Evolutionary conservation across 2,888 invertebrate species (phyloP).

Genomic region (Hyposoter dolosus): DNA sequence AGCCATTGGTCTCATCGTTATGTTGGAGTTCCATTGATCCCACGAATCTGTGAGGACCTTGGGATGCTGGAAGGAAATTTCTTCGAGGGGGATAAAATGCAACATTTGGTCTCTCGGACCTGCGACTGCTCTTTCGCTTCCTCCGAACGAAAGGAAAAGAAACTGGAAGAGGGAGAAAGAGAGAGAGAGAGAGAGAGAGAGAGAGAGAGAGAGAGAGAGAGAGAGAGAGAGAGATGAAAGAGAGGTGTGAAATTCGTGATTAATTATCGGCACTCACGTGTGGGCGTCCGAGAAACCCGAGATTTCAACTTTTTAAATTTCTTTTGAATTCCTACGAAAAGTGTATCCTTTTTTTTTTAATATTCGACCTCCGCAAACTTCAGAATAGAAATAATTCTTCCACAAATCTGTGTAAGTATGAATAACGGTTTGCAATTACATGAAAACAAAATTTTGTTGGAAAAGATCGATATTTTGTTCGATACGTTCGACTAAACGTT

Average conservation of each 20-base stretch:
- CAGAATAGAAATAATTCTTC: background rate
- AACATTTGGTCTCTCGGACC: constrained; percentile 46
- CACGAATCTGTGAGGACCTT: constrained; percentile 44
- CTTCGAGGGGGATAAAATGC: constrained; percentile 65
- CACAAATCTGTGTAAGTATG: background rate
- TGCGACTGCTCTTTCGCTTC: constrained; percentile 27
- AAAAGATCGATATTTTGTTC: no score
- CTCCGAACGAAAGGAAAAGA: background rate
- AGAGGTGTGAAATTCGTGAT: constrained; percentile 81
- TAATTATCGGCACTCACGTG: constrained; percentile 76
- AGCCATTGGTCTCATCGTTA: constrained; percentile 80
- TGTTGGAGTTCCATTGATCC: constrained; percentile 54
- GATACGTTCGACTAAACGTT: no score
- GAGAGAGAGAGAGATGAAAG: constrained; percentile 31
- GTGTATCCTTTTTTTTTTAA: constrained; percentile 14
- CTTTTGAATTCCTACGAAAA: constrained; percentile 32
- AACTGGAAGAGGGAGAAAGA: constrained; percentile 11
- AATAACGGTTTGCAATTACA: no score
- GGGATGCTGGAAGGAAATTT: constrained; percentile 43
- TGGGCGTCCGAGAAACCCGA: constrained; percentile 66
- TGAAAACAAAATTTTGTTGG: no score
- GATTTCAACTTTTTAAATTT: constrained; percentile 64
- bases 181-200: constrained; percentile 58
- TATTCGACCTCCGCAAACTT: background rate
- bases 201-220: constrained; percentile 52